Evolutionary conservation across 2,113 vertebrate species (phyloP), one percentile per base, ranked within the genome.

Genomic region (Peromyscus californicus): DNA sequence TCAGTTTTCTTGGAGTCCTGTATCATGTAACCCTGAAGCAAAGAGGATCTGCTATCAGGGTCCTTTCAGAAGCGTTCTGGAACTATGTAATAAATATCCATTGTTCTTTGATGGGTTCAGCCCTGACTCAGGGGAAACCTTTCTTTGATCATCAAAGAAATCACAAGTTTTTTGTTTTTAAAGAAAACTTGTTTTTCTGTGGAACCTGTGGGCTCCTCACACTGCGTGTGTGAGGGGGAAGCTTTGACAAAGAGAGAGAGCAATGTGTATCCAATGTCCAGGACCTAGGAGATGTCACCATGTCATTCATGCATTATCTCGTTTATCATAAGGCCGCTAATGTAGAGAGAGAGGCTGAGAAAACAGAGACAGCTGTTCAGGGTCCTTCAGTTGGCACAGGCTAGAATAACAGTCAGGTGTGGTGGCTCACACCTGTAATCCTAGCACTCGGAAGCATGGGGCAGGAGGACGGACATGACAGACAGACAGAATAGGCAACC

Each of bases 81-180:
- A 92, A 42, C 36, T 57, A 76, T 76, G 45, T 48, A 42, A 90
- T 85, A 93, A 97, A 93, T 74, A 86, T 0, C 90, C 94, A 89
- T 86, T 95, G 93, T 94, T 94, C 84, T 94, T 67, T 54, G 48
- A 57, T 45, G 36, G 74, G 15, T 76, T 59, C 24, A 78, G 48
- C 11, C 29, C 51, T 82, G 90, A 97, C 96, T 97, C 94, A 54
- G 26, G 76, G 48, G 22, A 54, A 3, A 61, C 72, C 48, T 84
- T 67, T 57, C 93, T 97, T 97, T 98, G 95, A 97, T 96, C 91
- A 93, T 96, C 92, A 95, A 97, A 96, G 76, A 96, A 89, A 89
- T 80, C 67, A 74, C 82, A 94, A 95, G 39, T 95, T 87, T 19
- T 95, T 97, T 36, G 88, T 42, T 89, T 97, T 94, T 92, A 65